Base-by-base conservation (phyloP, 2,888 invertebrate genomes). In the Ochlodes sylvanus region DNA sequence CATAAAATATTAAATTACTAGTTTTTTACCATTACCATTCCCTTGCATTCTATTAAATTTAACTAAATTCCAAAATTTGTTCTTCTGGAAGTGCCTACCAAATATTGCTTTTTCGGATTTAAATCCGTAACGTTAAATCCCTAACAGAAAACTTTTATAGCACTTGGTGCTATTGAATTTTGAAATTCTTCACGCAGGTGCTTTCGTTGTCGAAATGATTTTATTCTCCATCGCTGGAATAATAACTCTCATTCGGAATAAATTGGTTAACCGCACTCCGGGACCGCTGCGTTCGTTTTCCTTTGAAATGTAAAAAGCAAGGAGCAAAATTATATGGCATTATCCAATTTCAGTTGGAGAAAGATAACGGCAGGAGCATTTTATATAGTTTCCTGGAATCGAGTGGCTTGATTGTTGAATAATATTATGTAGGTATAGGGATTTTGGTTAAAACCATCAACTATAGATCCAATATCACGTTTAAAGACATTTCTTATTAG, bases 221-320 rank as follows among this genome's bases (percentile, higher is more conserved):
- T 66, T 66, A 66, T 66, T 66, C 19, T 66, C 41, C 52, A 19
- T 19, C 60, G 60, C 58, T 17, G 60, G 21, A 66, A 66, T 67
- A 67, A 67, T 42, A 61, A 42, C 54, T 32, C 38, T 44, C 67
- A 32, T n/a, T 67, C 61, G 38, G 47, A 67, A 67, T 67, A 67
- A 67, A 67, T 66, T 67, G 67, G 60, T 55, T 67, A 67, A 67
- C 67, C 67, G 61, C 67, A 61, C 65, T 58, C 58, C 27, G 4
- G 52, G n/a, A 9, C 63, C 32, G 34, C n/a, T n/a, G 34, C 42
- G 60, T 21, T 21, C 57, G 42, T 55, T 61, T 61, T 67, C 55
- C 61, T 67, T 60, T 67, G 7, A 61, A 60, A 55, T 55, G 60
- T 54, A 67, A 52, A 34, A 61, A 61, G 67, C 12, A 60, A 61